These are phyloP conservation scores for Polyodon spathula DNA, from an alignment of 2,113 vertebrate genomes.

Conservation along the genomic window DNA sequence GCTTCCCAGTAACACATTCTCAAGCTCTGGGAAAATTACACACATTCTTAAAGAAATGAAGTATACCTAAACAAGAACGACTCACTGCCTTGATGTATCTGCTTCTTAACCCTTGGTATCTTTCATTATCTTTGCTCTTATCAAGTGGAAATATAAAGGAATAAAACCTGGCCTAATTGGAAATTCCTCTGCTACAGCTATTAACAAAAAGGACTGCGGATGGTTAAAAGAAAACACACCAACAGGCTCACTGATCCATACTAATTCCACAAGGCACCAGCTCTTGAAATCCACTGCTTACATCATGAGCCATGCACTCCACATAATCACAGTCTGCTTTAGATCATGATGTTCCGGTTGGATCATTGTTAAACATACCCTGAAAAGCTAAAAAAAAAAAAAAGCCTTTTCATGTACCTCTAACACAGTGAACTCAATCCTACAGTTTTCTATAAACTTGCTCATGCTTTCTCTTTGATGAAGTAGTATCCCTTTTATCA, in stretches of 20 bases:
- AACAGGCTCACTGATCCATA: neutral
- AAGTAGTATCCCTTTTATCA: neutral
- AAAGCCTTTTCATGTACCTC: neutral
- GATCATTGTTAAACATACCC: conserved; percentile 2
- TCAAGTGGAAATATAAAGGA: neutral
- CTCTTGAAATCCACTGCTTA: neutral
- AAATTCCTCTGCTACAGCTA: neutral
- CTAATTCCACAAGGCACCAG: neutral
- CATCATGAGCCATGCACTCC: neutral
- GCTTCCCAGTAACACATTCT: too few relatives aligned
- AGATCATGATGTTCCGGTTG: conserved; percentile 3
- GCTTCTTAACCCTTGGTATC: neutral
- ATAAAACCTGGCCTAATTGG: neutral
- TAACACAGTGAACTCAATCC: neutral
- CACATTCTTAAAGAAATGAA: too few relatives aligned
- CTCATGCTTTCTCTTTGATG: neutral
- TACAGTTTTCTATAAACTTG: conserved; percentile 2
- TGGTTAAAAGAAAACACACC: neutral
- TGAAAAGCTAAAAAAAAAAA: neutral
- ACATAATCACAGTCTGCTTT: neutral
- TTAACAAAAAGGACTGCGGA: neutral
- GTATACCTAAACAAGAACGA: too few relatives aligned
- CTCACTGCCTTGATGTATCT: too few relatives aligned
- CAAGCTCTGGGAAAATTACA: too few relatives aligned
- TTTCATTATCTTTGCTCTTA: neutral